Percentiles rank a stretch among this genome's conserved stretches.
Conservation (phyloP, 64 coral and sea anemone genomes). For the Porites lutea region DNA sequence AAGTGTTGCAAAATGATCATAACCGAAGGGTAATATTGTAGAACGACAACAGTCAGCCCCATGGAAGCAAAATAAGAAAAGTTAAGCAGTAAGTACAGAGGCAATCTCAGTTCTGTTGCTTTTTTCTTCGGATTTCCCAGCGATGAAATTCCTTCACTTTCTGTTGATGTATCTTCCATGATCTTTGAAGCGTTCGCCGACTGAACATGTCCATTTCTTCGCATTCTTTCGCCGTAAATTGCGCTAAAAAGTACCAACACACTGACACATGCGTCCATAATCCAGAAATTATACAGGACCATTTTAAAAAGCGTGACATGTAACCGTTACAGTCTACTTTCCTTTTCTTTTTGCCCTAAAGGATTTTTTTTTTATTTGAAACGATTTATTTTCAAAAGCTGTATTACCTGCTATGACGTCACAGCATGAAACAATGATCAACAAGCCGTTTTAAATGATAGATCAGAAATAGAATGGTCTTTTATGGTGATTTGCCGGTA, state of each 20-base stretch:
- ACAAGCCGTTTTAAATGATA: conserved; percentile 20
- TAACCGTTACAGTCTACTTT: neutral
- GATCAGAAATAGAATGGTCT: neutral
- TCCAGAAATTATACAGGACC: conserved; percentile 90
- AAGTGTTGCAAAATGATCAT: conserved; percentile 89
- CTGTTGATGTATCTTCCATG: neutral
- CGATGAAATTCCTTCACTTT: neutral
- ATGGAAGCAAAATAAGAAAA: conserved; percentile 83
- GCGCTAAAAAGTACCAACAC: conserved; percentile 76
- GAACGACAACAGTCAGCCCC: conserved; percentile 67
- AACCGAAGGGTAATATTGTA: conserved; percentile 72
- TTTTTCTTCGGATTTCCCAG: neutral
- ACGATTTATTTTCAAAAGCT: conserved; percentile 14
- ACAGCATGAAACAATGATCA: neutral
- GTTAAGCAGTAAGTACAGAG: conserved; percentile 70
- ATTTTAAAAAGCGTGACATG: conserved; percentile 16
- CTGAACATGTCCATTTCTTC: conserved; percentile 20
- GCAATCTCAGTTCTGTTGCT: conserved; percentile 39
- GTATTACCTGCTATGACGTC: conserved; percentile 84
- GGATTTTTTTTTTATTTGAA: neutral
- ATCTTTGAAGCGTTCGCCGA: neutral
- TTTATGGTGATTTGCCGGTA: neutral
- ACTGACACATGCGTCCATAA: conserved; percentile 83
- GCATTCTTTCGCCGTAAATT: conserved; percentile 80
- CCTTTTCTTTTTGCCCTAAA: neutral